Base-by-base conservation (phyloP, 1,140 invertebrate genomes). In the Drosophila ficusphila region DNA sequence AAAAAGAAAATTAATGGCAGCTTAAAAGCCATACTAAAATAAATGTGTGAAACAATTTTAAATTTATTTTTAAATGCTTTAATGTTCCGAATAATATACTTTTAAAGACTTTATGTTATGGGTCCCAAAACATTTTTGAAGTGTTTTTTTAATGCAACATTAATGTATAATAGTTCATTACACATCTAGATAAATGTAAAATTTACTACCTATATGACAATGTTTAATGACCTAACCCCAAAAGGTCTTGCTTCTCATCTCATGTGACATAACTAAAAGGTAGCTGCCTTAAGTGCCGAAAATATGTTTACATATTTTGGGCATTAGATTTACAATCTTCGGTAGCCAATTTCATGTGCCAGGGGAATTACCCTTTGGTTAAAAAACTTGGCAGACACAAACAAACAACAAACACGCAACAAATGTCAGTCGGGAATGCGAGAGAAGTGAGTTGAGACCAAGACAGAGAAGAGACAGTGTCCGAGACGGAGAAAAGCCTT, bases 361-460 rank as follows among this genome's bases (percentile, higher is more conserved):
- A 67, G 62, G 44, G 0, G 33, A 33, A 19, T 33, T 67, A 67
- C 64, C 64, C 46, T 67, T 51, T 41, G 34, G 44, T 21, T 21
- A 39, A 41, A 21, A 19, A 9, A 14, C 34, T 29, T 11, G 2
- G 16, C 36, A 41, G 44, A 67, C 62, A 34, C 49, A 46, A 62
- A 39, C 44, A 33, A 53, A 41, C 33, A 72, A 62, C 69, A 73
- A 39, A 54, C 81, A 86, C 82, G 81, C 81, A 81, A 88, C 62
- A 58, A 47, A 71, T 88, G 73, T 75, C 82, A 64, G 62, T 31
- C 38, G 54, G 82, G 76, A 60, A 86, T 81, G 77, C 18, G 29
- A 47, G 48, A 61, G 23, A 51, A 53, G 33, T 33, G 25, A 70
- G 29, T 18, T 11, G 34, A 29, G 29, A 36, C 14, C 9, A 39